These are phyloP conservation scores for Amyelois transitella DNA, from an alignment of 1,140 invertebrate genomes.

Conservation along the genomic window DNA sequence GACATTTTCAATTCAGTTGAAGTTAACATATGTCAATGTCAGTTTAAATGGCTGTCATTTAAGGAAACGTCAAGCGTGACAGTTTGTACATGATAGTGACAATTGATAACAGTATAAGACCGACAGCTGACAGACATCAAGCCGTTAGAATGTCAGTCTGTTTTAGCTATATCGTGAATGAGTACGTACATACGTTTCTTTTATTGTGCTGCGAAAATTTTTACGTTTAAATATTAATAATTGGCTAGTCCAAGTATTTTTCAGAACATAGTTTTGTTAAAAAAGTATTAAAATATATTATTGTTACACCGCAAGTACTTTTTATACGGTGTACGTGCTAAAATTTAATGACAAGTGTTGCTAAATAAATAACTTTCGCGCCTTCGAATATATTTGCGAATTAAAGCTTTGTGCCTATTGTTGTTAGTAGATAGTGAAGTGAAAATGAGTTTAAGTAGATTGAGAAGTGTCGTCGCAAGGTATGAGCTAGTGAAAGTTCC, in stretches of 20 bases:
- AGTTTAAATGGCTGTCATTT: background rate
- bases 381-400: constrained; percentile 15
- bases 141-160: too few species aligned
- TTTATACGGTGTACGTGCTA: background rate
- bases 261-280: background rate
- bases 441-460: constrained; percentile 65
- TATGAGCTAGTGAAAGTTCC: constrained; percentile 52
- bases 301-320: background rate
- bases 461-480: constrained; percentile 34
- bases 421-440: background rate
- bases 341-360: background rate
- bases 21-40: background rate
- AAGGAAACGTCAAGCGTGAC: too few species aligned
- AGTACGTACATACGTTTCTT: too few species aligned
- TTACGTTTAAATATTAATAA: too few species aligned
- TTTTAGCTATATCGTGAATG: too few species aligned
- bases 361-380: constrained; percentile 15
- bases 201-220: too few species aligned
- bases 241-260: too few species aligned
- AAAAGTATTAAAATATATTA: background rate
- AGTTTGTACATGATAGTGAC: too few species aligned
- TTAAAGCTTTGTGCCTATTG: background rate
- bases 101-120: too few species aligned
- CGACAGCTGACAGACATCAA: too few species aligned
- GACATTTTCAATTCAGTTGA: too few species aligned